Evolutionary conservation across 2,797 vertebrate genomes (phyloP).

Genomic region (Benthosema pterotum): DNA sequence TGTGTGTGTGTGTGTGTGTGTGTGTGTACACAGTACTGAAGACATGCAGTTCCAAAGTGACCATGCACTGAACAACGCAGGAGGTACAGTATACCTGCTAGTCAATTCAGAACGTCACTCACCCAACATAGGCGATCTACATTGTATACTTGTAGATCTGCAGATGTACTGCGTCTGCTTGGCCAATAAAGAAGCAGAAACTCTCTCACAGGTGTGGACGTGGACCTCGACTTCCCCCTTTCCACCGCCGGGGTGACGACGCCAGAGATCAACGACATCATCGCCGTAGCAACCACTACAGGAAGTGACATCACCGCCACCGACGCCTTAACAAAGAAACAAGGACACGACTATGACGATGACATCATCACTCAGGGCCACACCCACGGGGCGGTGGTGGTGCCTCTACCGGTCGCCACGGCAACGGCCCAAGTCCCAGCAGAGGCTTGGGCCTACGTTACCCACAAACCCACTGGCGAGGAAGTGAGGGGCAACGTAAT

Average conservation of each 20-base stretch:
- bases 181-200: too few relatives aligned
- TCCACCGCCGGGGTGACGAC: neutral
- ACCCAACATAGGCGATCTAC: too few relatives aligned
- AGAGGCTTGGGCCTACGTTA: conserved; percentile 6
- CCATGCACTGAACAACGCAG: too few relatives aligned
- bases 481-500: neutral
- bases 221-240: neutral
- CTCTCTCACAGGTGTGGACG: neutral
- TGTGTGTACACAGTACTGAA: neutral
- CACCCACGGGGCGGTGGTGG: too few relatives aligned
- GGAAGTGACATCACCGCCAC: neutral
- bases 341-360: neutral
- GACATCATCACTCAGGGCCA: too few relatives aligned
- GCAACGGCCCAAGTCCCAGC: conserved; percentile 16
- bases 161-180: too few relatives aligned
- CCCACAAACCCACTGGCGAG: conserved; percentile 14
- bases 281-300: neutral
- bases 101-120: too few relatives aligned
- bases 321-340: conserved; percentile 5
- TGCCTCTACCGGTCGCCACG: too few relatives aligned
- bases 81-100: neutral
- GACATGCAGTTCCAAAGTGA: too few relatives aligned
- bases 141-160: too few relatives aligned
- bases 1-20: neutral
- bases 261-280: conserved; percentile 8